Evolutionary conservation across 2,888 invertebrate species (phyloP), one percentile per base, ranked within the genome.

Genomic region (Masnerella sp.): DNA sequence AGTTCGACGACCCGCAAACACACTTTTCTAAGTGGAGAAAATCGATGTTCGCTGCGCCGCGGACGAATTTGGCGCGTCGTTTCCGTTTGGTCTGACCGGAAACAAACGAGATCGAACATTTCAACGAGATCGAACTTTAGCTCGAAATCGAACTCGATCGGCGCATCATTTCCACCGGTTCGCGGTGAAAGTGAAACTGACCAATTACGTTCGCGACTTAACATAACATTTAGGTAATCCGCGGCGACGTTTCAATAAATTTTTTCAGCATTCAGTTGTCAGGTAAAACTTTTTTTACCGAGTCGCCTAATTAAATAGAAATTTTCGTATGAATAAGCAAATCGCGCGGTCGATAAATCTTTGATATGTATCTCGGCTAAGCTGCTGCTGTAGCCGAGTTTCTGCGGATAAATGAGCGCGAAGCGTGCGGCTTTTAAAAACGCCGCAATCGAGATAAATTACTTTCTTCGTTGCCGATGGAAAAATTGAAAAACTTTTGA

Each of bases 1-100:
- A 25, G 67, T 68, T 62, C 68, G 68, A 42, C 62, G 58, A 74
- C 62, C 73, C 51, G 73, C 61, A 74, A 73, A 73, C 73, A 73
- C 45, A 73, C 67, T 72, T 72, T 72, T 58, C 20, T 25, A 25
- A 49, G 64, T 11, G 30, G 47, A 42, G 62, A 47, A 62, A 62
- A 70, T 70, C 70, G 56, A 70, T 70, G 59, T 67, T 68, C 32
- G 30, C 14, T 15, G 12, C 25, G 36, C 28, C 5, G 22, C 20
- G 18, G 30, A 5, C 28, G 30, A 30, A 30, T 42, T 38, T 14
- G 12, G 36, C 15, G 34, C n/a, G n/a, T n/a, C n/a, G n/a, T n/a
- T 14, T 22, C 22, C 1, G 30, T 47, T 25, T 18, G 14, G 20
- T 28, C 15, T n/a, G 11, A 15, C 51, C 51, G 51, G 51, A 51